These are phyloP conservation scores for Ianthella basta DNA, from an alignment of 37 sponge, comb jelly and placozoan species.

Conservation along the genomic window DNA sequence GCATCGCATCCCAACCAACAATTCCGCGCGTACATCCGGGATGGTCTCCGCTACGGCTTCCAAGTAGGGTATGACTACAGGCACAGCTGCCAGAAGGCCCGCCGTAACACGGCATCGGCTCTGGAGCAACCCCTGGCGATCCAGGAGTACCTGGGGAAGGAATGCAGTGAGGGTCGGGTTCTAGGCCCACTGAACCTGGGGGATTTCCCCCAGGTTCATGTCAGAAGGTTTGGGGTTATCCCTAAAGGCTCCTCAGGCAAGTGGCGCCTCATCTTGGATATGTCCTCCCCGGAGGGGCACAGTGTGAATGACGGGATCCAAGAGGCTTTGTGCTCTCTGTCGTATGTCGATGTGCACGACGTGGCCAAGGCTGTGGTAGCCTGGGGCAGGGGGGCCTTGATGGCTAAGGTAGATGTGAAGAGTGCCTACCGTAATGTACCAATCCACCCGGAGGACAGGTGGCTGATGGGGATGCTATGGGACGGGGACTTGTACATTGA, in stretches of 20 bases:
- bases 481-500: slow-evolving; percentile 18
- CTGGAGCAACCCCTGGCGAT: slow-evolving; percentile 7
- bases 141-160: neutral
- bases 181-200: neutral
- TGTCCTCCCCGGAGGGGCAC: slow-evolving; percentile 13
- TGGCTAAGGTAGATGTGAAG: slow-evolving; percentile 23
- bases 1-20: neutral
- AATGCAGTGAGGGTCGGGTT: slow-evolving; percentile 8
- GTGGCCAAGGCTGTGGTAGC: neutral
- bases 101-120: neutral
- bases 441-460: slow-evolving; percentile 19
- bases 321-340: neutral
- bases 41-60: slow-evolving; percentile 34
- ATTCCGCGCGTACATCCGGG: neutral
- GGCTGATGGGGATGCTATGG: slow-evolving; percentile 27
- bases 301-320: slow-evolving; percentile 30
- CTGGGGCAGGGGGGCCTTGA: neutral
- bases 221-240: slow-evolving; percentile 14
- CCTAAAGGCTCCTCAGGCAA: slow-evolving; percentile 2
- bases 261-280: slow-evolving; percentile 22
- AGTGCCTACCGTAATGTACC: slow-evolving; percentile 22
- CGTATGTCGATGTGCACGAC: neutral
- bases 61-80: neutral
- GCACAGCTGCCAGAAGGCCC: neutral
- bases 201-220: neutral